A percentile compares a stretch with the other conserved stretches of the same genome.
Conservation (phyloP, 1,140 invertebrate species). For the Phymastichus coffea region DNA sequence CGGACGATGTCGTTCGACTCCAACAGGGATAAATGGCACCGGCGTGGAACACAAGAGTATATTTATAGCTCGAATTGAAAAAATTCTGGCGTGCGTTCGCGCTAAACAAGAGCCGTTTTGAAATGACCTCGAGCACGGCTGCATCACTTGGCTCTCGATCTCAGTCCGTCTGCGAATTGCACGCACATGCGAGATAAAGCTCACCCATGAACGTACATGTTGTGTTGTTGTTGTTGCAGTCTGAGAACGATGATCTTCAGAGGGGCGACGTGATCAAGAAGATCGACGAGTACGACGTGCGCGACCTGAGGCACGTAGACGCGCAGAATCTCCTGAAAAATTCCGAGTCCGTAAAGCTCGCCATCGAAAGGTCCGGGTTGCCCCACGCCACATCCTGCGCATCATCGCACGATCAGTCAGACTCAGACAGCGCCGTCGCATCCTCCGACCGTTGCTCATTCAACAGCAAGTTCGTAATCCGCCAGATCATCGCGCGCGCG, state of each 20-base stretch:
- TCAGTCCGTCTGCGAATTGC: no score
- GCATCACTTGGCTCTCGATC: no score
- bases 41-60: no score
- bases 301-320: constrained; percentile 84
- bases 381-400: constrained; percentile 18
- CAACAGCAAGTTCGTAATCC: constrained; percentile 8
- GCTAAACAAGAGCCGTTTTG: no score
- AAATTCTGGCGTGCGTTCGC: no score
- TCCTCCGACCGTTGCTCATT: constrained; percentile 33
- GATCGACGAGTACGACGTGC: constrained; percentile 83
- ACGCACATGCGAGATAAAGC: not conserved
- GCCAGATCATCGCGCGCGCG: no score
- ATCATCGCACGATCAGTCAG: constrained; percentile 41
- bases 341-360: constrained; percentile 64
- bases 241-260: constrained; percentile 78
- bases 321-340: constrained; percentile 86
- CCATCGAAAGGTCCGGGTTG: constrained; percentile 60
- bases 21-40: no score
- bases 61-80: no score
- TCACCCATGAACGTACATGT: not conserved
- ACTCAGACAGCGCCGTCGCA: constrained; percentile 41
- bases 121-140: no score
- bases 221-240: constrained; percentile 56
- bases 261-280: constrained; percentile 87
- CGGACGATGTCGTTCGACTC: no score